phyloP scores from a whole-genome alignment of 2,888 invertebrate species.

The Microchrysa polita region DNA sequence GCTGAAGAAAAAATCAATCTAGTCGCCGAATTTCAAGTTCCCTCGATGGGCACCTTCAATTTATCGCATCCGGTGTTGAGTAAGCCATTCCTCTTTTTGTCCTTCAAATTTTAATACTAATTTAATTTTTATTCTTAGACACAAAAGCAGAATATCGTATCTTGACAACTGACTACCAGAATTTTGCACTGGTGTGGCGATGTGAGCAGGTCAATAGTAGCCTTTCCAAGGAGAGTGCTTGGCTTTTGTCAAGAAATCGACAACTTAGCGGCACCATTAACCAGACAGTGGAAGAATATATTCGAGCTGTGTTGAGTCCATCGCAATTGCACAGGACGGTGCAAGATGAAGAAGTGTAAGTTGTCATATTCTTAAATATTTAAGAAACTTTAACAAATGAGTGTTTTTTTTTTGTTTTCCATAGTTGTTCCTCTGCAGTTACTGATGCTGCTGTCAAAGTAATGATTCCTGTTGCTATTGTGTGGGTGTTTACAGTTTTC shows the following conservation, averaged over 20 bases:
- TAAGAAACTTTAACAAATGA: no score
- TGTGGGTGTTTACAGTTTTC: no score
- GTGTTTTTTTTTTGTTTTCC: no score
- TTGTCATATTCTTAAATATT: background rate
- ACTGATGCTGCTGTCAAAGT: background rate
- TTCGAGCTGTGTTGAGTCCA: conserved; percentile 13
- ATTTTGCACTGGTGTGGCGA: conserved; percentile 23
- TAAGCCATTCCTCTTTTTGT: background rate
- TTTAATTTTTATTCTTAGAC: background rate
- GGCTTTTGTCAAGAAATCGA: conserved; percentile 10
- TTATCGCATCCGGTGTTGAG: conserved; percentile 6
- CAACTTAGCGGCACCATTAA: conserved; percentile 10
- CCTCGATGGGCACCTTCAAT: conserved; percentile 25
- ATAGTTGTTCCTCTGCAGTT: background rate
- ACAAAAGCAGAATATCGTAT: conserved; percentile 3
- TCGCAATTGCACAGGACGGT: conserved; percentile 11
- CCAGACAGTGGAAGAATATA: conserved; percentile 26
- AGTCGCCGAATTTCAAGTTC: conserved; percentile 3
- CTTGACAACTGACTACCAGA: conserved; percentile 27
- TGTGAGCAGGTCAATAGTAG: conserved; percentile 34
- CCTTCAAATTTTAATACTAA: background rate
- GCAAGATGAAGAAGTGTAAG: conserved; percentile 19
- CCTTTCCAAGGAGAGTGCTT: conserved; percentile 14
- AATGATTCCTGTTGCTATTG: no score
- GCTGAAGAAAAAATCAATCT: background rate